Evolutionary conservation across 2,888 invertebrate species (phyloP), one percentile per base, ranked within the genome.

Genomic region (Osmoderma eremita): DNA sequence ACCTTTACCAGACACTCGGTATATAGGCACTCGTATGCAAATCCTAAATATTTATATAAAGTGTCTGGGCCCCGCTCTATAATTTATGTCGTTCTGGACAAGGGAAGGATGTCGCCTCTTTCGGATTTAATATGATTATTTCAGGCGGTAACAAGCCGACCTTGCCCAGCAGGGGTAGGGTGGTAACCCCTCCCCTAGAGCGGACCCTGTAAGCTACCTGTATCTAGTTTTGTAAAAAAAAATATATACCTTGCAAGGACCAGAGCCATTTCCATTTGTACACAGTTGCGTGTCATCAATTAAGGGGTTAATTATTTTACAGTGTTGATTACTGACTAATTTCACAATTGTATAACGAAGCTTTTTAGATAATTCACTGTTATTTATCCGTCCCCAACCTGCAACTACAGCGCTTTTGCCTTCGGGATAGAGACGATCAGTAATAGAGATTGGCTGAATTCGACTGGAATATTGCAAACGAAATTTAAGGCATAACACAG

Each of bases 351-450:
- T 45, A 15, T 45, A 45, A 13, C 58, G 24, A 8, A 58, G 30
- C 30, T 30, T 58, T 10, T 13, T 42, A 42, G 42, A 30, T 58
- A 42, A 6, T 58, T 58, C 17, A 4, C 45, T 45, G 15, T 58
- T 39, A 15, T 58, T 58, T 42, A 39, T 45, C 15, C 17, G n/a
- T 41, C 58, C 58, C 58, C 58, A 58, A 10, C 58, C 58, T 13
- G 15, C 45, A 12, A 58, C 45, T 42, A 58, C 24, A 24, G 58
- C 58, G 13, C 4, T 17, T 15, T 42, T 58, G n/a, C 45, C 58
- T 58, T 58, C 58, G 4, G 58, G 58, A 45, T 58, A 58, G 20
- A 41, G 13, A 15, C 42, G 42, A 30, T 45, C 24, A 3, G 58
- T 15, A 58, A 45, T 8, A 42, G 58, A n/a, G 8, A 58, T 58